Evolutionary conservation across 23 tunicate genomes (phyloP).

Genomic region (Pegea sp.): DNA sequence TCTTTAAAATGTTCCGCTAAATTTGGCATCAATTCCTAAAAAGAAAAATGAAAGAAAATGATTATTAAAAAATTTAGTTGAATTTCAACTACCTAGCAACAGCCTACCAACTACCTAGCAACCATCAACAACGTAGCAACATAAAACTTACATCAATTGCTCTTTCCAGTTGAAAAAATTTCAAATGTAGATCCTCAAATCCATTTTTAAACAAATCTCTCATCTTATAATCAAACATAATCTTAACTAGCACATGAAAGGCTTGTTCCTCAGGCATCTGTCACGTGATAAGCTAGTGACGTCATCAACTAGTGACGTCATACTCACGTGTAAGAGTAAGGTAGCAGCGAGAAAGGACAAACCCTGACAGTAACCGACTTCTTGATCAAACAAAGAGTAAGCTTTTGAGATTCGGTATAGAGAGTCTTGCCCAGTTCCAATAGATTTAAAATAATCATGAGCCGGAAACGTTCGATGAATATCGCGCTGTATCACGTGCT

Average conservation of each 20-base stretch:
- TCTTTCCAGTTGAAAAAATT: slow-evolving; percentile 73
- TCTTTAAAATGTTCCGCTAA: slow-evolving; percentile 47
- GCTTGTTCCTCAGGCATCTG: slow-evolving; percentile 98
- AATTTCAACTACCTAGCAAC: neutral
- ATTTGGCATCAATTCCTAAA: slow-evolving; percentile 58
- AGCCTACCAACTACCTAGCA: neutral
- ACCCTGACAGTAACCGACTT: slow-evolving; percentile 93
- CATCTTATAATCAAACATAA: slow-evolving; percentile 79
- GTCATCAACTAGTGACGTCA: neutral
- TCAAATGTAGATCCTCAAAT: slow-evolving; percentile 52
- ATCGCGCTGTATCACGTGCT: slow-evolving; percentile 76
- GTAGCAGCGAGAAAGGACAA: slow-evolving; percentile 85
- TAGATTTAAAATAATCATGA: slow-evolving; percentile 49
- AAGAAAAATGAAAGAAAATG: neutral
- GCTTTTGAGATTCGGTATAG: slow-evolving; percentile 74
- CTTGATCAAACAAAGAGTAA: slow-evolving; percentile 61
- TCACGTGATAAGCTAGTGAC: neutral
- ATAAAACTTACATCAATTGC: slow-evolving; percentile 22
- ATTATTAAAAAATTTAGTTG: neutral
- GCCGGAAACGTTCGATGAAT: slow-evolving; percentile 93
- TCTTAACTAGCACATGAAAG: slow-evolving; percentile 48
- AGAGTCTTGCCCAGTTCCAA: slow-evolving; percentile 82
- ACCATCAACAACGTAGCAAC: neutral
- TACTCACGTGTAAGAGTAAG: slow-evolving; percentile 44
- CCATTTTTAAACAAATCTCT: slow-evolving; percentile 80